These are phyloP conservation scores for Parazoanthus atlanticus DNA, from an alignment of 92 coral and sea anemone genomes.

Conservation along the genomic window DNA sequence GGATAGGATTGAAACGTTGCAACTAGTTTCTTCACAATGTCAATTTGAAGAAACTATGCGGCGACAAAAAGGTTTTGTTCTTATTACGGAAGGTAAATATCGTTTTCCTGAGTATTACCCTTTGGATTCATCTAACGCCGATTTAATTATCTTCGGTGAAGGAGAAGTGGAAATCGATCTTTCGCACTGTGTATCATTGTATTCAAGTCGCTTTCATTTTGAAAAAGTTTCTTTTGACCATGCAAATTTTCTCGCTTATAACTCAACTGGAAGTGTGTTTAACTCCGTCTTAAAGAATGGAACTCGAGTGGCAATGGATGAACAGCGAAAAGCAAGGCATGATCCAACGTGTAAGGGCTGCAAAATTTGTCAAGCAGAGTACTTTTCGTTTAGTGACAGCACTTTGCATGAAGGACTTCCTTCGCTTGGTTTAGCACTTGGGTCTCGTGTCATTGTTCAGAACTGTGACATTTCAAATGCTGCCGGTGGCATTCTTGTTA, in stretches of 20 bases:
- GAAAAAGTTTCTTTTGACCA: neutral
- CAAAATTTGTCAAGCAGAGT: neutral
- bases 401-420: neutral
- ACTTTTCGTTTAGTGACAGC: neutral
- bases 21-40: neutral
- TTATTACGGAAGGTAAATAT: neutral
- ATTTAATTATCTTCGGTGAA: neutral
- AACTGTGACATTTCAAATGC: conserved; percentile 13
- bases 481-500: conserved; percentile 3
- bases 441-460: neutral
- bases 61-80: neutral
- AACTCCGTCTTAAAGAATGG: conserved; percentile 13
- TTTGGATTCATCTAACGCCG: neutral
- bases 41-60: neutral
- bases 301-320: neutral
- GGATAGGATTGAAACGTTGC: too few species aligned
- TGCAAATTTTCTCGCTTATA: neutral
- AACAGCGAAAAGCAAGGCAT: neutral
- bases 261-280: neutral
- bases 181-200: too few species aligned
- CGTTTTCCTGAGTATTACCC: neutral
- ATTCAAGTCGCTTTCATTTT: conserved; percentile 1
- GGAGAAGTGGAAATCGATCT: conserved; percentile 11
- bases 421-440: neutral
- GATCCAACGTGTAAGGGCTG: neutral